Evolutionary conservation across 2,888 invertebrate species (phyloP), one percentile per base, ranked within the genome.

Genomic region (Tiliacea citrago): DNA sequence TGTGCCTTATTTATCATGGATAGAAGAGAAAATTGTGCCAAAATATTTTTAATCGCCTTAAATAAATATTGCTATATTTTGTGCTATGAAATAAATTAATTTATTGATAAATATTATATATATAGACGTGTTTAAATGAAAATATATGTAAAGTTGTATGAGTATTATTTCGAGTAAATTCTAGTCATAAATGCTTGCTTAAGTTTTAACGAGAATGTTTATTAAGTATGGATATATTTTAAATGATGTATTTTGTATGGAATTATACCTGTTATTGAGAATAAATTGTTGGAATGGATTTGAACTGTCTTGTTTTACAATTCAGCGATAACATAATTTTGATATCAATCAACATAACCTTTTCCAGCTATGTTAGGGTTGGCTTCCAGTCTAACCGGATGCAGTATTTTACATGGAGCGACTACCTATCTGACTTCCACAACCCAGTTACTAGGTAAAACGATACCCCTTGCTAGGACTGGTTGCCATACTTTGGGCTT

Each of bases 211-310:
- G 79, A 90, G 83, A 75, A 88, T 87, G 81, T 88, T 86, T 71
- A 85, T 84, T 83, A 89, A 87, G 82, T 85, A 92, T 88, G 88
- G 12, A 78, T 88, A 91, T 92, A 93, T 92, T 93, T 93, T 89
- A 92, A 89, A 90, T 92, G 90, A 93, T 93, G 94, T 95, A 95
- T 95, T 95, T 95, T 95, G 93, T 95, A 95, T 93, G 92, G 68
- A 89, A 91, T 87, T 94, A 92, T 94, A 94, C 92, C 92, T 95
- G 95, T 95, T 95, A 94, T 92, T 90, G 91, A 92, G 90, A 95
- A 92, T 94, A 94, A 92, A 95, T 89, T 93, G 93, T 94, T 94
- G 90, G 92, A 89, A 91, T 84, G 87, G 85, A 88, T 87, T 88
- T 85, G 75, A 83, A 77, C 61, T 65, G 45, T 51, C 10, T 71